Evolutionary conservation across 2,888 invertebrate species (phyloP).

Genomic region (Phengaris alcon): DNA sequence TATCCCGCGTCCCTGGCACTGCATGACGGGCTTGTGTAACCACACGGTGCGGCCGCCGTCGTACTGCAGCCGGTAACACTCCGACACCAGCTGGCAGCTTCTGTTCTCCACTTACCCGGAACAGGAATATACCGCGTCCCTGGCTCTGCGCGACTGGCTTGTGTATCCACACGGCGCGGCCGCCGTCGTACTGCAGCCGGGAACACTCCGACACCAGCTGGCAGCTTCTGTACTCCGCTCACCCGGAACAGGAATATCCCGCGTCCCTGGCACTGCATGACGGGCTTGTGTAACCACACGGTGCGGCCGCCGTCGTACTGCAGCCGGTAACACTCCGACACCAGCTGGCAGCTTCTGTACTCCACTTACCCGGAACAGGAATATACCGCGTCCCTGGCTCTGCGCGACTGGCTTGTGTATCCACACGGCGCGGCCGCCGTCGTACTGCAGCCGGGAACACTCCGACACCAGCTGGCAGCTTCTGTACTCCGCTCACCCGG

Average conservation of each 20-base stretch:
- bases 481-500: constrained; percentile 72
- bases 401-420: too few species aligned
- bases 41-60: constrained; percentile 82
- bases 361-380: too few species aligned
- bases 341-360: too few species aligned
- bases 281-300: constrained; percentile 94
- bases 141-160: constrained; percentile 93
- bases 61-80: too few species aligned
- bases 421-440: constrained; percentile 58
- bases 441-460: constrained; percentile 79
- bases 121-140: constrained; percentile 90
- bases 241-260: constrained; percentile 91
- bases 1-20: constrained; percentile 91
- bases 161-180: constrained; percentile 88
- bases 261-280: constrained; percentile 90
- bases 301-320: constrained; percentile 70
- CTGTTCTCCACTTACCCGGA: constrained; percentile 82
- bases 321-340: too few species aligned
- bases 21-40: constrained; percentile 93
- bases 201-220: constrained; percentile 90
- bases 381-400: too few species aligned
- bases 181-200: constrained; percentile 68
- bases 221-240: constrained; percentile 38
- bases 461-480: constrained; percentile 84
- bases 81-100: too few species aligned